Percentiles rank a stretch among this genome's conserved stretches.
Evolutionary conservation across 1,140 invertebrate genomes (phyloP).

Genomic region (Sitobion miscanthi): DNA sequence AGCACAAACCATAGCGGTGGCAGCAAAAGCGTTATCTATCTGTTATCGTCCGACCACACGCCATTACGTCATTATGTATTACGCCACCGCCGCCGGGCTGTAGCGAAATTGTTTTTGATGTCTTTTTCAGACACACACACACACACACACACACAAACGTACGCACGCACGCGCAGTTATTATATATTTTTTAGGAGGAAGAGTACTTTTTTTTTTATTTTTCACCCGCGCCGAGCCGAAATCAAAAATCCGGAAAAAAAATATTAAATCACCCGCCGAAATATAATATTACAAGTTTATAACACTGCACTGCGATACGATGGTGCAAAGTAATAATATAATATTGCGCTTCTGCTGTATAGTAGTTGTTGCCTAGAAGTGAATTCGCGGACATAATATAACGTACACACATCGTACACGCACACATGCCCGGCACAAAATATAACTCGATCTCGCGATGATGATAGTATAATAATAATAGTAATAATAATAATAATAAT

Average conservation of each 20-base stretch:
- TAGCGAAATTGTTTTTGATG: slow-evolving; percentile 31
- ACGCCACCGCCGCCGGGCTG: too few relatives aligned
- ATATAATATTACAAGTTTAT: background rate
- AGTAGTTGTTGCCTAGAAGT: background rate
- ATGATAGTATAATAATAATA: background rate
- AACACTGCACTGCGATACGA: background rate
- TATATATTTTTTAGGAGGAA: background rate
- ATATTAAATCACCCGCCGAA: background rate
- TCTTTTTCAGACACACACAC: background rate
- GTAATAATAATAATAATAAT: slow-evolving; percentile 2
- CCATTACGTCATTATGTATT: slow-evolving; percentile 54
- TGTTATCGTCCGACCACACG: slow-evolving; percentile 54
- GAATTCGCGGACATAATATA: background rate
- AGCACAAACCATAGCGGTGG: background rate
- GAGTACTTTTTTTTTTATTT: background rate
- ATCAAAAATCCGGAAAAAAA: background rate
- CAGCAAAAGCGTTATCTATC: background rate
- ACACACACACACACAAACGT: background rate
- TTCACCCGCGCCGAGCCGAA: background rate
- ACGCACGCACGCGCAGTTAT: background rate
- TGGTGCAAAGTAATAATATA: background rate
- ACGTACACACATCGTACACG: background rate
- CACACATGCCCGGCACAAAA: background rate
- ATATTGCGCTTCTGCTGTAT: background rate
- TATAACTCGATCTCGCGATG: background rate